Evolutionary conservation across 2,888 invertebrate species (phyloP), one percentile per base, ranked within the genome.

Genomic region (Camptogramma bilineatum): DNA sequence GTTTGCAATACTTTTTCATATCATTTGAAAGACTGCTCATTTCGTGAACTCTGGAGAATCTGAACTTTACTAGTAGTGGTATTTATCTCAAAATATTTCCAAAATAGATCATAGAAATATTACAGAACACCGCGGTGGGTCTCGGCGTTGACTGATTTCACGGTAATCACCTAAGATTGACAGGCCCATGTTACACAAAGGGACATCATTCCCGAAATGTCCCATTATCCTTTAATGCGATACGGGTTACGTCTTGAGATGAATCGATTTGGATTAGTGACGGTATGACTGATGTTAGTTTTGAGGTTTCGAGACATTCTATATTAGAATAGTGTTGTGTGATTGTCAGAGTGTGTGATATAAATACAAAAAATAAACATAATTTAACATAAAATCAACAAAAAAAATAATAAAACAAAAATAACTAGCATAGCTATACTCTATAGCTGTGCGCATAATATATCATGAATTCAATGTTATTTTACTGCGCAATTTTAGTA

Each of bases 161-260:
- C 84, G 86, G 84, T 77, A 78, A 81, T 82, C 82, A 64, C 66
- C 66, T 56, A 68, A 75, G 83, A 84, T 85, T 88, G 88, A 88
- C 87, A 84, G 83, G 71, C 77, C 75, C 69, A 48, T 21, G 64
- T 69, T 63, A 73, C 84, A 87, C 84, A 87, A 87, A 83, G 74
- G 79, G 73, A 77, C 74, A 79, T 68, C 78, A 70, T 55, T 75
- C 62, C 65, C 79, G 73, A 81, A 81, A 78, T 79, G 80, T 73
- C 58, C 62, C 77, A 88, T 90, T 90, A 91, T 89, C 83, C 85
- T 78, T 79, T 87, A 88, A 89, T 87, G 82, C 82, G 82, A 80
- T 79, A 82, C 80, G 82, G 87, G 87, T 83, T 87, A 86, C 76
- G 68, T 73, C 66, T 66, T 81, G 77, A 85, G 86, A 88, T 86